Evolutionary conservation across 2,888 invertebrate species (phyloP).

Genomic region (Hecatera dysodea): DNA sequence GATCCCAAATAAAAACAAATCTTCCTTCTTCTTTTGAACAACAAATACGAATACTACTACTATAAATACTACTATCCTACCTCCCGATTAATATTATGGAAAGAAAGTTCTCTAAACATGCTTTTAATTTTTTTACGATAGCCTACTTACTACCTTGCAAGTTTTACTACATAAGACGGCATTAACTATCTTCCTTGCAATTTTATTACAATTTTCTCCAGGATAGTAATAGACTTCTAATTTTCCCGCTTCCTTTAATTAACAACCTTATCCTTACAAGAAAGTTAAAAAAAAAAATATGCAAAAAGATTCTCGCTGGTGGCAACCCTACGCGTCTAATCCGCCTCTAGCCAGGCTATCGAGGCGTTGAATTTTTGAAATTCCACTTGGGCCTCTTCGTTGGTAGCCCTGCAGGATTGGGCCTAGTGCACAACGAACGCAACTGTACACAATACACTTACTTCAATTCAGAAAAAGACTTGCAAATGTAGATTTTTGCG

Average conservation of each 20-base stretch:
- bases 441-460: conserved; percentile 51
- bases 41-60: too few relatives aligned
- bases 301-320: background rate
- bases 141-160: background rate
- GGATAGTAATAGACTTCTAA: conserved; percentile 36
- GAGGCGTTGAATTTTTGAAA: conserved; percentile 84
- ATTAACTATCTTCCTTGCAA: conserved; percentile 1
- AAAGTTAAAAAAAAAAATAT: conserved; percentile 11
- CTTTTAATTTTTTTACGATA: background rate
- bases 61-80: too few relatives aligned
- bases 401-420: conserved; percentile 58
- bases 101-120: background rate
- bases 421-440: conserved; percentile 50
- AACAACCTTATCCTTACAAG: background rate
- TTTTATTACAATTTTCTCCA: conserved; percentile 2
- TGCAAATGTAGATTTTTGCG: conserved; percentile 52
- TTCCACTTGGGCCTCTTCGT: conserved; percentile 75
- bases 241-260: conserved; percentile 32
- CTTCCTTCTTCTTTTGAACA: too few relatives aligned
- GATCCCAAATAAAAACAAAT: too few relatives aligned
- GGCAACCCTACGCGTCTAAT: conserved; percentile 77
- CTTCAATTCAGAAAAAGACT: conserved; percentile 53
- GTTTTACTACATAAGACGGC: background rate
- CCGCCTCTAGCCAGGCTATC: conserved; percentile 72
- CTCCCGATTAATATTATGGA: background rate